Conservation (phyloP, 35 echinoderm and acorn worm species). For the Lytechinus pictus region DNA sequence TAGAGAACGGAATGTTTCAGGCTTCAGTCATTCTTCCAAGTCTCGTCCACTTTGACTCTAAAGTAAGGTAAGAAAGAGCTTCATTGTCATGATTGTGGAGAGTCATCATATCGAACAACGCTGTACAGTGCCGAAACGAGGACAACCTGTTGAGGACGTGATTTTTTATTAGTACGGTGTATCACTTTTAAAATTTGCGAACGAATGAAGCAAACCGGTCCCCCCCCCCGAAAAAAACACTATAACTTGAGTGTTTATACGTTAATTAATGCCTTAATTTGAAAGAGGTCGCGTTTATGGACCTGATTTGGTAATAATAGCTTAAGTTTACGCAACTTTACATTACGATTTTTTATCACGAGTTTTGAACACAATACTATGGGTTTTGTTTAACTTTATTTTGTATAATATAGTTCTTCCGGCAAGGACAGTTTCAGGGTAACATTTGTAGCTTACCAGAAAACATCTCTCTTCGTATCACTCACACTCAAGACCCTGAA, state of each 20-base stretch:
- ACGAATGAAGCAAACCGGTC: too few species aligned
- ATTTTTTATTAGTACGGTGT: not conserved
- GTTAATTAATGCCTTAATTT: too few species aligned
- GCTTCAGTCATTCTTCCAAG: not conserved
- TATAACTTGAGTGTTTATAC: too few species aligned
- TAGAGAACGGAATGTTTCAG: not conserved
- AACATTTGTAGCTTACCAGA: slow-evolving; percentile 14
- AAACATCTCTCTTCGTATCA: not conserved
- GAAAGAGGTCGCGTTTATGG: too few species aligned
- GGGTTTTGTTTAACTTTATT: not conserved
- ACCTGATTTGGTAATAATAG: too few species aligned
- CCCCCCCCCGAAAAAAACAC: too few species aligned
- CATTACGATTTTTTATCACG: too few species aligned
- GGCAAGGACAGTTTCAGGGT: not conserved
- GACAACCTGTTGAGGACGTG: not conserved
- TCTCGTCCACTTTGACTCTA: not conserved
- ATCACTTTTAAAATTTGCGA: too few species aligned
- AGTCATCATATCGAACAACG: not conserved
- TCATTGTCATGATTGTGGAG: not conserved
- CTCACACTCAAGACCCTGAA: not conserved
- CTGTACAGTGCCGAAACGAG: too few species aligned
- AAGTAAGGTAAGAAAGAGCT: not conserved
- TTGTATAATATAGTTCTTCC: not conserved
- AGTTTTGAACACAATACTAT: too few species aligned
- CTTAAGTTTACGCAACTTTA: too few species aligned